Evolutionary conservation across 2,797 vertebrate species (phyloP), one percentile per base, ranked within the genome.

Genomic region (Tragopan temminckii): DNA sequence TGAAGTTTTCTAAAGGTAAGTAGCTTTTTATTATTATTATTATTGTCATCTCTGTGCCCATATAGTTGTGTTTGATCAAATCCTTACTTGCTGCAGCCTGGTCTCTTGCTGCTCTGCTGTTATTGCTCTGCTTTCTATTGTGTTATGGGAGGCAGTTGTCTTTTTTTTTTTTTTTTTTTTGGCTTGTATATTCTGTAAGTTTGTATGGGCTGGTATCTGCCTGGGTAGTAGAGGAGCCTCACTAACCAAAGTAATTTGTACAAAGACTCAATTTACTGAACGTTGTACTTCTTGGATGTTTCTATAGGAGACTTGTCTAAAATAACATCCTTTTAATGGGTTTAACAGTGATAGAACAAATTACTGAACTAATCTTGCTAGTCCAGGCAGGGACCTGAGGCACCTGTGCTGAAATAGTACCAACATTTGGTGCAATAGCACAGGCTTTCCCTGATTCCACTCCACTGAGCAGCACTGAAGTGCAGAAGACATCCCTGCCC

Each of bases 401-500:
- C 55, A 72, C 33, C 21, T 0, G 0, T 55, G 25, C 31, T 29
- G 62, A 43, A 35, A 29, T 55, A 9, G 4, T 4, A 13, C 11
- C 27, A 23, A 15, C 46, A 19, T 43, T 46, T 83, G 43, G 19
- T 85, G 67, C 1, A 14, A 91, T 24, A 77, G 24, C 33, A 48
- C 77, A 58, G 45, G 27, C 23, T 67, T 89, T 81, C 82, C 89
- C 72, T 57, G 63, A 53, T 67, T 89, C 78, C 57, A 23, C 61
- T 33, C 61, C 59, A 23, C 75, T 70, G 80, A 80, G 85, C 53
- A 71, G 23, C 8, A 31, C 81, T 88, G 58, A 74, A 86, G 66
- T 92, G 63, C 88, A 91, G 75, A 82, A 95, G 93, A 94, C 91
- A 95, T 17, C 43, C 29, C 78, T 88, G n/a, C 42, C 29, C 0